phyloP scores from a whole-genome alignment of 1,140 invertebrate species.

The Lepeophtheirus salmonis region DNA sequence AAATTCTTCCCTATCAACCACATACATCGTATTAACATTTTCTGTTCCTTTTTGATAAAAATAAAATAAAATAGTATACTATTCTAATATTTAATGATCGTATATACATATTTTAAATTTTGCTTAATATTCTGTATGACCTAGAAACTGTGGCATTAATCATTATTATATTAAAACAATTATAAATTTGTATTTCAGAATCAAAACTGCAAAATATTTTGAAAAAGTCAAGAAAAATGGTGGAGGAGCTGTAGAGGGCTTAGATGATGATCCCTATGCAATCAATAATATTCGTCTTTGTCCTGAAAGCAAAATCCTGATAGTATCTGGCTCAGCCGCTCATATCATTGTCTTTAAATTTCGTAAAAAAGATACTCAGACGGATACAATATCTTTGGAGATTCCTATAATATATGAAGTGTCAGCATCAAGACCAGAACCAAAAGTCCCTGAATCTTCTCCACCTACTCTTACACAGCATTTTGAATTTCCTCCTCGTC shows the following conservation, averaged over 20 bases:
- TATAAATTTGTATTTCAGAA: not conserved
- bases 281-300: conserved; percentile 78
- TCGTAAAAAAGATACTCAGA: conserved; percentile 58
- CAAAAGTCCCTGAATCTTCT: conserved; percentile 21
- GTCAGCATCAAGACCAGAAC: conserved; percentile 57
- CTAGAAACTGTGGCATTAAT: too few relatives aligned
- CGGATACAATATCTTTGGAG: conserved; percentile 60
- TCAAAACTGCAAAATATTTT: conserved; percentile 16
- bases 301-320: conserved; percentile 71
- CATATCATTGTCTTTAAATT: conserved; percentile 92
- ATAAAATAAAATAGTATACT: too few relatives aligned
- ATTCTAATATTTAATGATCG: too few relatives aligned
- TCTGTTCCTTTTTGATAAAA: too few relatives aligned
- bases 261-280: conserved; percentile 74
- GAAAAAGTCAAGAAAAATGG: conserved; percentile 20
- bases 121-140: too few relatives aligned
- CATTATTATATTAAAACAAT: too few relatives aligned
- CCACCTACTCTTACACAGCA: conserved; percentile 12
- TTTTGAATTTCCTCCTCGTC: conserved; percentile 43
- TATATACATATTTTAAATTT: too few relatives aligned
- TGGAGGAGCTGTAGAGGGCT: conserved; percentile 29
- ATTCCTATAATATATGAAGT: conserved; percentile 67
- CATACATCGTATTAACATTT: too few relatives aligned
- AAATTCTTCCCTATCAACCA: too few relatives aligned
- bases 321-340: conserved; percentile 66